These are phyloP conservation scores for Watsonalla cultraria DNA, from an alignment of 2,888 invertebrate genomes.

Conservation along the genomic window DNA sequence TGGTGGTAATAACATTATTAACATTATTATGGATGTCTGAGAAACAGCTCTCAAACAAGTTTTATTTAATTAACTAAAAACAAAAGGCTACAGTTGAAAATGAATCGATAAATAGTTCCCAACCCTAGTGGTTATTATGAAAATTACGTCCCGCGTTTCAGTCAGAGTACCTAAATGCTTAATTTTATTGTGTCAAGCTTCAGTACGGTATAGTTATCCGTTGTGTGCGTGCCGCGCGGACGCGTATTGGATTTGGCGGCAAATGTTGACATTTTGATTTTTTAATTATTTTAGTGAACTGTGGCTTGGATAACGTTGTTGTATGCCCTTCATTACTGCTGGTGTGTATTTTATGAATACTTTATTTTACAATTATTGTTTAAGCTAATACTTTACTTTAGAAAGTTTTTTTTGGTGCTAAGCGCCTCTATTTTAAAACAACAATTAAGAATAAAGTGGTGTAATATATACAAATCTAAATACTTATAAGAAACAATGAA, in stretches of 20 bases:
- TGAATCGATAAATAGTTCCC: background rate
- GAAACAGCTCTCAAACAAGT: too few species aligned
- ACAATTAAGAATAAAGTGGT: too few species aligned
- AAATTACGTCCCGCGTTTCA: conserved; percentile 40
- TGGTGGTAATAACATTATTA: too few species aligned
- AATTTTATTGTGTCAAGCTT: conserved; percentile 64
- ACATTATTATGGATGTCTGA: too few species aligned
- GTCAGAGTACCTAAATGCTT: conserved; percentile 40
- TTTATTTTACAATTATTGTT: background rate
- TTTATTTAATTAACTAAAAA: too few species aligned
- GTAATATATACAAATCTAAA: too few species aligned
- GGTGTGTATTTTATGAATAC: background rate
- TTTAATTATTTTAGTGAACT: background rate
- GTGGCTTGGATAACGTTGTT: background rate
- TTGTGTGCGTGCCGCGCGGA: conserved; percentile 49
- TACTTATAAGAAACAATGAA: too few species aligned
- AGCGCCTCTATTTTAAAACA: too few species aligned
- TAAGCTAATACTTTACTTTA: too few species aligned
- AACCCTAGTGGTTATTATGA: conserved; percentile 51
- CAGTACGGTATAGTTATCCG: conserved; percentile 46
- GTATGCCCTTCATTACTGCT: background rate
- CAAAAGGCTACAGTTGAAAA: too few species aligned
- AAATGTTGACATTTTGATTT: conserved; percentile 13
- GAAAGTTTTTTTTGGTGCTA: too few species aligned
- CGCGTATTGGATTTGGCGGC: conserved; percentile 22